Evolutionary conservation across 2,113 vertebrate species (phyloP).

Genomic region (Pelecanoides urinatrix): DNA sequence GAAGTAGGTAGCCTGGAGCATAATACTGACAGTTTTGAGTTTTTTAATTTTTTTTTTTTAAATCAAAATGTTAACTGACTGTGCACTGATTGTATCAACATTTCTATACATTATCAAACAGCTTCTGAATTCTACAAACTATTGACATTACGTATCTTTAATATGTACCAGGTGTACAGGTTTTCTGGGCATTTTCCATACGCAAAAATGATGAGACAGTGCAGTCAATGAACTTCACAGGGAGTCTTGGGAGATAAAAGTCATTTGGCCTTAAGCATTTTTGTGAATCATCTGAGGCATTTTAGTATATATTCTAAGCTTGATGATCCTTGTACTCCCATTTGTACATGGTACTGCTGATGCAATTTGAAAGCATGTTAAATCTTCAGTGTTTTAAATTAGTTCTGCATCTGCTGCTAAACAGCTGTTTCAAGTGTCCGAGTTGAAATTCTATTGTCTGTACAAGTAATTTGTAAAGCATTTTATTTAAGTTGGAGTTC

Average conservation of each 20-base stretch:
- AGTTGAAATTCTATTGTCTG: neutral
- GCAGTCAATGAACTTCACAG: neutral
- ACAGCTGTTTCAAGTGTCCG: neutral
- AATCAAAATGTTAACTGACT: neutral
- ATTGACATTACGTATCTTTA: neutral
- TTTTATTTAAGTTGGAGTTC: neutral
- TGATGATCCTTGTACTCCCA: neutral
- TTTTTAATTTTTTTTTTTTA: neutral
- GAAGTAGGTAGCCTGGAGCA: neutral
- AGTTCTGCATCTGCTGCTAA: neutral
- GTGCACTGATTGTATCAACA: neutral
- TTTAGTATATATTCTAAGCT: neutral
- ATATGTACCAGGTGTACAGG: neutral
- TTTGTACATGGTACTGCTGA: neutral
- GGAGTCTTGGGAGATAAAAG: neutral
- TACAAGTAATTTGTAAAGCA: neutral
- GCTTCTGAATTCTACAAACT: neutral
- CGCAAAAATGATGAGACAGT: neutral
- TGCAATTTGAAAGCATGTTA: neutral
- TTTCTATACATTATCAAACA: neutral
- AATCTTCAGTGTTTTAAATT: neutral
- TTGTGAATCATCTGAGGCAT: neutral
- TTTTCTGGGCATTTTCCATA: neutral
- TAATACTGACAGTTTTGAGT: neutral
- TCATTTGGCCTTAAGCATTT: slow-evolving; percentile 11